Conservation (phyloP, 2,888 invertebrate genomes). For the Sarcophaga variegata region DNA sequence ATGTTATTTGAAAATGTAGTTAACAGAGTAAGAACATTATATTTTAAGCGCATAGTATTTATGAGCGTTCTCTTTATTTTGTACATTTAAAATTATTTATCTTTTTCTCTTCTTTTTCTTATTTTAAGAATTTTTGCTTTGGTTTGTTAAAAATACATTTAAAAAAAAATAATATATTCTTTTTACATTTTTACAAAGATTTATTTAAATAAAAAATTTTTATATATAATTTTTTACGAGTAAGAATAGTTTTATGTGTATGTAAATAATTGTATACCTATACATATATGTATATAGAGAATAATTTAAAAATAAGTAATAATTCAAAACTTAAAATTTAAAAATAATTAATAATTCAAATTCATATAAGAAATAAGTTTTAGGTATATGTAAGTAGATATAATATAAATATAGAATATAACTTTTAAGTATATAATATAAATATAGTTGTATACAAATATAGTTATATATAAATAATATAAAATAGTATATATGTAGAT, state of each 20-base stretch:
- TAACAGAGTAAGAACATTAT: constrained; percentile 1
- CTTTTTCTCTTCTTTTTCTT: neutral
- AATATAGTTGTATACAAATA: too few relatives aligned
- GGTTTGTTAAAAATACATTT: neutral
- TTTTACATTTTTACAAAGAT: neutral
- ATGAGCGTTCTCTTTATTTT: constrained; percentile 27
- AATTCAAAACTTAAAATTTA: neutral
- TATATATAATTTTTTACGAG: neutral
- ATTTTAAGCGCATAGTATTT: neutral
- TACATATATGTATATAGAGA: neutral
- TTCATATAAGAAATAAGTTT: neutral
- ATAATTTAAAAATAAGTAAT: neutral
- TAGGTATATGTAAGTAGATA: neutral
- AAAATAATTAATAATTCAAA: neutral
- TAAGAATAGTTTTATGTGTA: constrained; percentile 8
- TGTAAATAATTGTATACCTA: constrained; percentile 2
- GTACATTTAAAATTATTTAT: constrained; percentile 3
- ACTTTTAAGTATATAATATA: too few relatives aligned
- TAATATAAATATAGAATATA: too few relatives aligned
- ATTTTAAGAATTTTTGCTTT: neutral
- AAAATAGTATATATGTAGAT: too few relatives aligned
- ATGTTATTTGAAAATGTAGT: constrained; percentile 8
- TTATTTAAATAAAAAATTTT: constrained; percentile 1
- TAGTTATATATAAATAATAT: too few relatives aligned
- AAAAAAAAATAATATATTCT: neutral